Evolutionary conservation across 2,888 invertebrate species (phyloP).

Genomic region (Cacoxenus indagator): DNA sequence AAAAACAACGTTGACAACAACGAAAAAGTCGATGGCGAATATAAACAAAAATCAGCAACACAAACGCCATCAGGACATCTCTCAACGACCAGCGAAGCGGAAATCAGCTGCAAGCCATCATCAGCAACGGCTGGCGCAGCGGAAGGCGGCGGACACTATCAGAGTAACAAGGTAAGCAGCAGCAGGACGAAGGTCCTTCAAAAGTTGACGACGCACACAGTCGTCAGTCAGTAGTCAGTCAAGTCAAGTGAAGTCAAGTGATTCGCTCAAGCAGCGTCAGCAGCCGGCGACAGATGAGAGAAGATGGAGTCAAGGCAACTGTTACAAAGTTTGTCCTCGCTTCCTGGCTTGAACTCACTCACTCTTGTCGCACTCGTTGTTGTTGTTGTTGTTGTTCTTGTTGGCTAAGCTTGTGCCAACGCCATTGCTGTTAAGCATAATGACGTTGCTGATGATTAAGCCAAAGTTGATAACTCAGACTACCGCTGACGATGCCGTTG

Average conservation of each 20-base stretch:
- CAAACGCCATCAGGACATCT: slow-evolving; percentile 77
- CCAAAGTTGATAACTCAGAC: slow-evolving; percentile 9
- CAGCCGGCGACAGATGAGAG: not conserved
- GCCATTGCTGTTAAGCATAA: slow-evolving; percentile 9
- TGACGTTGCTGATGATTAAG: slow-evolving; percentile 23
- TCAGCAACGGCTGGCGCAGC: slow-evolving; percentile 57
- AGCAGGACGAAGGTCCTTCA: slow-evolving; percentile 9
- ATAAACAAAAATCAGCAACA: slow-evolving; percentile 79
- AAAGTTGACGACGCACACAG: slow-evolving; percentile 9
- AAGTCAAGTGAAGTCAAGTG: not conserved
- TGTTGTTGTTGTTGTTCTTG: slow-evolving; percentile 2
- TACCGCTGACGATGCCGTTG: not conserved
- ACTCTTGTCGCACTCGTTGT: not conserved
- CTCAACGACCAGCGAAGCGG: slow-evolving; percentile 70
- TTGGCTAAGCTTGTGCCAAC: slow-evolving; percentile 4
- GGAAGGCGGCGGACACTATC: slow-evolving; percentile 54
- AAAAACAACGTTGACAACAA: not conserved
- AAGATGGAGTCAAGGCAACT: slow-evolving; percentile 10
- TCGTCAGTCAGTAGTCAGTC: slow-evolving; percentile 1
- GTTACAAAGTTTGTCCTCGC: slow-evolving; percentile 14
- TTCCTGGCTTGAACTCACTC: not conserved
- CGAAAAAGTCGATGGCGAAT: slow-evolving; percentile 75
- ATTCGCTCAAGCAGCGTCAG: not conserved
- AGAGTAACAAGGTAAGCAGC: slow-evolving; percentile 65
- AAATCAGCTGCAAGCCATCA: slow-evolving; percentile 68